Evolutionary conservation across 2,113 vertebrate genomes (phyloP).

Genomic region (Orycteropus afer): DNA sequence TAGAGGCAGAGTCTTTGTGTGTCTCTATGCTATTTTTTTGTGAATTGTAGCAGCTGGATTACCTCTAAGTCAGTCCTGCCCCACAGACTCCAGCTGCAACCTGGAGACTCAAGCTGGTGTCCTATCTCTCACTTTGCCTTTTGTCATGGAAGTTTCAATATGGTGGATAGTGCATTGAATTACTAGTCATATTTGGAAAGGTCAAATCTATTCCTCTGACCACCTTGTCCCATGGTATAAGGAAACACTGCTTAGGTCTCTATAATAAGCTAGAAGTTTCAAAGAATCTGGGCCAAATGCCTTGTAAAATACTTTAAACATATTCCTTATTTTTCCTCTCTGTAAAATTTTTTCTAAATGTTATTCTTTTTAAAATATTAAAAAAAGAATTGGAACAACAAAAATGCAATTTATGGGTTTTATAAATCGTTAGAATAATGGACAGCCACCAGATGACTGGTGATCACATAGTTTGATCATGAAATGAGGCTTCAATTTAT

Average conservation of each 20-base stretch:
- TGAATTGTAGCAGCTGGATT: neutral
- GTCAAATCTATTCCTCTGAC: neutral
- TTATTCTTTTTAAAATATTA: neutral
- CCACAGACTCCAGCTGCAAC: neutral
- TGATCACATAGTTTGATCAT: neutral
- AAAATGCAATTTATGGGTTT: neutral
- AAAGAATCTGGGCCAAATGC: neutral
- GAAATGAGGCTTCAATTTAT: slow-evolving; percentile 22
- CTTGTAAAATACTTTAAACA: neutral
- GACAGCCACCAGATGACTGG: neutral
- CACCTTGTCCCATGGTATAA: neutral
- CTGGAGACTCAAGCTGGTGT: neutral
- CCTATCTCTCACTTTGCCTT: neutral
- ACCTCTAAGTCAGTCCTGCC: neutral
- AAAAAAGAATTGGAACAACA: neutral
- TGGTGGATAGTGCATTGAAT: neutral
- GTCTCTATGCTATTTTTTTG: neutral
- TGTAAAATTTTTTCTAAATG: neutral
- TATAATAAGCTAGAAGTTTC: neutral
- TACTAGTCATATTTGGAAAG: neutral
- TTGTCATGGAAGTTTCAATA: neutral
- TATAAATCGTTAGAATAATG: neutral
- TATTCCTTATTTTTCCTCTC: neutral
- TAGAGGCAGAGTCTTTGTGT: neutral
- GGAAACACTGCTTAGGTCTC: neutral